Evolutionary conservation across 2,113 vertebrate genomes (phyloP).

Genomic region (Notothenia rossii): DNA sequence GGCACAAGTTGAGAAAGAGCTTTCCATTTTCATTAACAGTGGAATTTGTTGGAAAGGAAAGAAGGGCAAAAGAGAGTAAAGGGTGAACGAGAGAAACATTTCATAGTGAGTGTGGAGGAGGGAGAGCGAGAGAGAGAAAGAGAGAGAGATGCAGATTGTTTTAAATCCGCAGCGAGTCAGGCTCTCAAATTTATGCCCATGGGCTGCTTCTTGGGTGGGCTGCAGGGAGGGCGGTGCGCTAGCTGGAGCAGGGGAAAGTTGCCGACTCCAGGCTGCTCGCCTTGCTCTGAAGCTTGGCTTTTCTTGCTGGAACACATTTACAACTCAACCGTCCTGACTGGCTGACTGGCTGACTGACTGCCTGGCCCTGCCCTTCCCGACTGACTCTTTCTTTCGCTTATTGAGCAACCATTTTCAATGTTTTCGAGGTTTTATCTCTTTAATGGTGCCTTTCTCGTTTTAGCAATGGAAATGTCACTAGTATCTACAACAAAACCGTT

Average conservation of each 20-base stretch:
- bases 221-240: conserved; percentile 76
- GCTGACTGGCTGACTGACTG: conserved; percentile 69
- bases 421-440: conserved; percentile 25
- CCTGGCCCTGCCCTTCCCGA: conserved; percentile 29
- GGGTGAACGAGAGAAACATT: conserved; percentile 64
- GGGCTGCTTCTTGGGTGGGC: conserved; percentile 90
- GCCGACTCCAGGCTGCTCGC: conserved; percentile 82
- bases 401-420: conserved; percentile 41
- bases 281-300: conserved; percentile 76
- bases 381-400: conserved; percentile 37
- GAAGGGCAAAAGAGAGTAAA: conserved; percentile 61
- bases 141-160: conserved; percentile 84
- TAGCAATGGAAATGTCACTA: not conserved
- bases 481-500: conserved; percentile 1
- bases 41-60: conserved; percentile 75
- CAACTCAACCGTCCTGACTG: conserved; percentile 76
- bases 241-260: conserved; percentile 80
- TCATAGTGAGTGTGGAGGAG: conserved; percentile 64
- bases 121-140: conserved; percentile 48
- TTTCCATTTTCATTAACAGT: conserved; percentile 80
- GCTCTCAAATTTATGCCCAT: conserved; percentile 89
- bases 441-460: conserved; percentile 9
- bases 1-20: conserved; percentile 72
- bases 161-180: conserved; percentile 87
- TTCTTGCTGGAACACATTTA: conserved; percentile 85